Percentiles rank a stretch among this genome's conserved stretches.
These are phyloP conservation scores for Carassius carassius DNA, from an alignment of 2,113 vertebrate genomes.

Conservation along the genomic window DNA sequence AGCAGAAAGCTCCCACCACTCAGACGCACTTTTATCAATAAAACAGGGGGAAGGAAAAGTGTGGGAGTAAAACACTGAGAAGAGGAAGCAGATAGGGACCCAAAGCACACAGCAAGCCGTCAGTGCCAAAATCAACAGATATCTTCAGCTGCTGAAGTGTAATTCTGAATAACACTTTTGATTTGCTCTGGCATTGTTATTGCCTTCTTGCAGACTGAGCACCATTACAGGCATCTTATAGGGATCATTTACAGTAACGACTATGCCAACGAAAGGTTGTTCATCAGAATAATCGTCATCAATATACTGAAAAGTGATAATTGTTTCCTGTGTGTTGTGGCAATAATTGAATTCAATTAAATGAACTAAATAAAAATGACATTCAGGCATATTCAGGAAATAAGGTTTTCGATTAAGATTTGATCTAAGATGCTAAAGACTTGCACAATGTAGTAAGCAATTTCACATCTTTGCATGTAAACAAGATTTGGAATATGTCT, in stretches of 20 bases:
- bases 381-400: neutral
- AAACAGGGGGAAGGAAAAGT: slow-evolving; percentile 45
- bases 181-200: slow-evolving; percentile 41
- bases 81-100: slow-evolving; percentile 19
- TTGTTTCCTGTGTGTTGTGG: slow-evolving; percentile 26
- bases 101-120: slow-evolving; percentile 39
- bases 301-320: slow-evolving; percentile 25
- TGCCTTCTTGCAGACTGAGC: neutral
- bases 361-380: neutral
- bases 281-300: slow-evolving; percentile 27
- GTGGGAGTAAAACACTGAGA: slow-evolving; percentile 33
- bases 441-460: neutral
- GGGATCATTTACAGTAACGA: slow-evolving; percentile 37
- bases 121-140: slow-evolving; percentile 42
- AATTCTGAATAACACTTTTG: slow-evolving; percentile 18
- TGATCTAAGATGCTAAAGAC: slow-evolving; percentile 3
- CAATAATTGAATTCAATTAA: slow-evolving; percentile 14
- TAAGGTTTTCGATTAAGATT: neutral
- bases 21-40: slow-evolving; percentile 64
- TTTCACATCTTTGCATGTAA: neutral
- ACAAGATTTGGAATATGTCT: neutral
- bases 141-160: slow-evolving; percentile 41
- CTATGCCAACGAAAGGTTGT: neutral
- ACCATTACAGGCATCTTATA: slow-evolving; percentile 4
- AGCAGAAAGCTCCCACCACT: slow-evolving; percentile 51